These are phyloP conservation scores for Hydractinia symbiolongicarpus DNA, from an alignment of 30 jellyfish, hydroid and myxozoan species.

Conservation along the genomic window DNA sequence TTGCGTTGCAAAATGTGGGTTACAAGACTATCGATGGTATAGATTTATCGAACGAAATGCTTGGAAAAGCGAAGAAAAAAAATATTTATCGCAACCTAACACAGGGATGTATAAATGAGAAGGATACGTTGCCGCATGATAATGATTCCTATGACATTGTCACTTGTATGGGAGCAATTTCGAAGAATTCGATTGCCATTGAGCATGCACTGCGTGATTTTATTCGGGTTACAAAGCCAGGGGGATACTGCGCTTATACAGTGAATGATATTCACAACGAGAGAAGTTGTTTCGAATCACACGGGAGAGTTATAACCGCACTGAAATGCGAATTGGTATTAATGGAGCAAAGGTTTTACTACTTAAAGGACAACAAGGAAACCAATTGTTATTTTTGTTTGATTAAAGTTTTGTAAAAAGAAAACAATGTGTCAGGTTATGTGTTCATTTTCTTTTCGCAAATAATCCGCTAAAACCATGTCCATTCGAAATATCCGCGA, in stretches of 20 bases:
- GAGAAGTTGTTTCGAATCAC: background rate
- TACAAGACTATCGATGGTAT: slow-evolving; percentile 14
- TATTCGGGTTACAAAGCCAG: background rate
- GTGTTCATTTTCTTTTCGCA: too few relatives aligned
- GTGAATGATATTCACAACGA: background rate
- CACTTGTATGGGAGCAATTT: background rate
- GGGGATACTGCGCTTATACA: slow-evolving; percentile 12
- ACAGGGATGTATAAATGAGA: background rate
- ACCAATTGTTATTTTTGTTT: background rate
- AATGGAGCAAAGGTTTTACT: slow-evolving; percentile 12
- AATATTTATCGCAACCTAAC: background rate
- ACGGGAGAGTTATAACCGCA: background rate
- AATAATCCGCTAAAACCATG: too few relatives aligned
- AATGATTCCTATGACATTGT: slow-evolving; percentile 10
- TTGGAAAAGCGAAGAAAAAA: slow-evolving; percentile 2
- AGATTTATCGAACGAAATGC: slow-evolving; percentile 13
- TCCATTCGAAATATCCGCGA: too few relatives aligned
- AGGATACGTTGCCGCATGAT: background rate
- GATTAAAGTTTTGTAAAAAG: slow-evolving; percentile 9
- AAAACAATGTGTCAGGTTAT: background rate
- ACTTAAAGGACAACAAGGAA: background rate
- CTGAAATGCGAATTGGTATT: background rate
- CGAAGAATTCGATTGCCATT: background rate
- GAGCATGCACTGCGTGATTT: background rate
- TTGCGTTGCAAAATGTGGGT: background rate